Evolutionary conservation across 2,888 invertebrate genomes (phyloP).

Genomic region (Nezara viridula): DNA sequence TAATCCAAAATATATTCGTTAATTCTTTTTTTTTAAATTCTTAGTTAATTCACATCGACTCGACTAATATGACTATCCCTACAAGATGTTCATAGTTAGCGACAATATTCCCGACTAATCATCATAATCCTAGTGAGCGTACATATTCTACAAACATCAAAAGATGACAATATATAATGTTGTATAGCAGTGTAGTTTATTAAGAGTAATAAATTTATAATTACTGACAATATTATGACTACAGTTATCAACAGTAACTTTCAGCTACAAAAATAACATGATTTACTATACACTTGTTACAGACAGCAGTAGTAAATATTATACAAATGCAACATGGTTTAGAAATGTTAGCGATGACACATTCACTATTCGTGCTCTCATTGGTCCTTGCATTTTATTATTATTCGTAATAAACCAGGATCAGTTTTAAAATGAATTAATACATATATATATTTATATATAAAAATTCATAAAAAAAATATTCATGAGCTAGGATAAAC

Average conservation of each 20-base stretch:
- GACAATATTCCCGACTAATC: constrained; percentile 39
- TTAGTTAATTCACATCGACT: constrained; percentile 56
- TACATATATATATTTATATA: not conserved
- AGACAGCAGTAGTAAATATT: constrained; percentile 29
- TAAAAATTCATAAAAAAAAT: not conserved
- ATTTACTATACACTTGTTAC: constrained; percentile 58
- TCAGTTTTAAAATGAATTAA: not conserved
- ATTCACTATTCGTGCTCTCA: constrained; percentile 59
- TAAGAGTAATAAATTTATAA: constrained; percentile 43
- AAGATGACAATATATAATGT: constrained; percentile 49
- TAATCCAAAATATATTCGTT: constrained; percentile 57
- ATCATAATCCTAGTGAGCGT: constrained; percentile 57
- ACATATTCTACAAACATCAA: constrained; percentile 57
- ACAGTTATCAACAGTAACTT: constrained; percentile 60
- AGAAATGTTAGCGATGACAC: constrained; percentile 61
- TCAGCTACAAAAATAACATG: constrained; percentile 63
- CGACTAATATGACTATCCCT: constrained; percentile 53
- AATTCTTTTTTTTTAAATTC: constrained; percentile 46
- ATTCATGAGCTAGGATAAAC: not conserved
- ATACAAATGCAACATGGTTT: constrained; percentile 62
- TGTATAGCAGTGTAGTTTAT: constrained; percentile 42
- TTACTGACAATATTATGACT: constrained; percentile 42
- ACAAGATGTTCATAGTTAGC: constrained; percentile 40
- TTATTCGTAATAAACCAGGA: not conserved
- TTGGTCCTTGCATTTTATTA: constrained; percentile 60